These are phyloP conservation scores for Myiozetetes cayanensis DNA, from an alignment of 2,113 vertebrate genomes.

Conservation along the genomic window DNA sequence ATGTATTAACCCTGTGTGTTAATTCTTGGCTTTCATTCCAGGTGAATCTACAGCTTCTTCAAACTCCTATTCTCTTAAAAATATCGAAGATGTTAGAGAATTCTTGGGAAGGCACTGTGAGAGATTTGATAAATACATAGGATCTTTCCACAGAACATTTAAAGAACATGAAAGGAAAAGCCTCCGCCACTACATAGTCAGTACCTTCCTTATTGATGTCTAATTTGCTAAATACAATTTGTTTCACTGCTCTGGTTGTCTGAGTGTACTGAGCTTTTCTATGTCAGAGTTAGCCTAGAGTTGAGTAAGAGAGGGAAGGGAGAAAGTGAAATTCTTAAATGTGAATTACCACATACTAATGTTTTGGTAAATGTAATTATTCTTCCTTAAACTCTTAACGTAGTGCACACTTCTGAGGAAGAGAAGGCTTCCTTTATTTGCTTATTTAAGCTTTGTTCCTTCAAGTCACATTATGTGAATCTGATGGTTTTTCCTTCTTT, in stretches of 20 bases:
- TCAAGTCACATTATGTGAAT: neutral
- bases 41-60: slow-evolving; percentile 69
- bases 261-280: neutral
- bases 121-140: slow-evolving; percentile 87
- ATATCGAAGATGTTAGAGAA: slow-evolving; percentile 86
- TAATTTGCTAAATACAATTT: neutral
- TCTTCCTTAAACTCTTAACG: neutral
- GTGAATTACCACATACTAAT: neutral
- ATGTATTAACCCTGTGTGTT: neutral
- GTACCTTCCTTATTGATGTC: slow-evolving; percentile 3
- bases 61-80: slow-evolving; percentile 83
- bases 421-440: neutral
- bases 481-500: neutral
- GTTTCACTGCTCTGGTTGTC: neutral
- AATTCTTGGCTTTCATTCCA: slow-evolving; percentile 59
- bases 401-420: neutral
- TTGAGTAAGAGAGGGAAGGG: neutral
- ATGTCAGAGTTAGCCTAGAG: neutral
- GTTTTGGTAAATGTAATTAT: neutral
- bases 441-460: neutral
- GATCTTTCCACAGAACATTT: slow-evolving; percentile 81
- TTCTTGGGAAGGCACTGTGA: slow-evolving; percentile 88
- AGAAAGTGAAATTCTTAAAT: neutral
- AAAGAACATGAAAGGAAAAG: slow-evolving; percentile 91
- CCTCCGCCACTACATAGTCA: slow-evolving; percentile 93